These are phyloP conservation scores for Oxyruncus cristatus DNA, from an alignment of 2,113 vertebrate genomes.

Conservation along the genomic window DNA sequence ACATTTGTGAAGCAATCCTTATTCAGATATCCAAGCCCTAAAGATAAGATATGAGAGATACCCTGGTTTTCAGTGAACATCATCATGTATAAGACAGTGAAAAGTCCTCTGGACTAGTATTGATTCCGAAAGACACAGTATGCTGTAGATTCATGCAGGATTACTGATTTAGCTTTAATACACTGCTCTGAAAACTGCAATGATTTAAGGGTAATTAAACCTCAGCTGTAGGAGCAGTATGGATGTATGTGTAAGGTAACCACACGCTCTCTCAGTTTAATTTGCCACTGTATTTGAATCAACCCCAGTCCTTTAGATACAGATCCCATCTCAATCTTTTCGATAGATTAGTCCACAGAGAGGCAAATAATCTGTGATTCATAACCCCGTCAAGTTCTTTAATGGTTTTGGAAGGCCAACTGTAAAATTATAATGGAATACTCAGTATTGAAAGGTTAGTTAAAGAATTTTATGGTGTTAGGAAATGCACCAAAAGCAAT, in stretches of 20 bases:
- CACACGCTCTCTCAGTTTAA: not conserved
- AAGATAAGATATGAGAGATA: not conserved
- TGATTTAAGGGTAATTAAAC: slow-evolving; percentile 13
- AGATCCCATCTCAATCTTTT: not conserved
- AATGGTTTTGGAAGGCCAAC: slow-evolving; percentile 50
- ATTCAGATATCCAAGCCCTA: not conserved
- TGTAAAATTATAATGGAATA: slow-evolving; percentile 31
- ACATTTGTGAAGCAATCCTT: not conserved
- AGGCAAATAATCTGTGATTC: slow-evolving; percentile 35
- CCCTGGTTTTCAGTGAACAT: not conserved
- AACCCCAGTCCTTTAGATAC: not conserved
- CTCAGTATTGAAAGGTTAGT: slow-evolving; percentile 22
- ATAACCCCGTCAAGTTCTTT: slow-evolving; percentile 1
- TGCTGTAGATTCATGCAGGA: not conserved
- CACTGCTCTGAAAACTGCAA: not conserved
- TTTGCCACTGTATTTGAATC: not conserved
- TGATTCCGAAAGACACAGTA: not conserved
- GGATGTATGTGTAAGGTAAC: not conserved
- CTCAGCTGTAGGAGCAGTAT: not conserved
- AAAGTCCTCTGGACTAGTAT: not conserved
- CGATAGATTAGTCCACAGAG: slow-evolving; percentile 14
- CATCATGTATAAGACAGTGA: not conserved
- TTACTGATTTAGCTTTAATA: not conserved
- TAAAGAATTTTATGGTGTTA: slow-evolving; percentile 1
- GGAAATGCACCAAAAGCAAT: slow-evolving; percentile 21